phyloP scores from a whole-genome alignment of 2,888 invertebrate genomes.

The Allacma fusca region DNA sequence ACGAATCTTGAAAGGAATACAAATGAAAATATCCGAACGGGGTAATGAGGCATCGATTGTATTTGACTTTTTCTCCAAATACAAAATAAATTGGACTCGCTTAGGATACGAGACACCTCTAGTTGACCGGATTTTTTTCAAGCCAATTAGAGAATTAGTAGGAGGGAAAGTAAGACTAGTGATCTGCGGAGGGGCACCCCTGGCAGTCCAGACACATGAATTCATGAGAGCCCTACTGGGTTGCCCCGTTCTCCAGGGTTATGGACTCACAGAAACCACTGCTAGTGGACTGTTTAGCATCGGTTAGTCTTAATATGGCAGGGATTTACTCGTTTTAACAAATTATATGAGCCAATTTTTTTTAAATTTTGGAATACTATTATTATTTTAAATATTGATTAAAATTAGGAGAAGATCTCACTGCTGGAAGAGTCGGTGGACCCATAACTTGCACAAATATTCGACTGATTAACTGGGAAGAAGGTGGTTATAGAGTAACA shows the following conservation, averaged over 20 bases:
- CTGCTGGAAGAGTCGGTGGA: conserved; percentile 83
- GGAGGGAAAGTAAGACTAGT: conserved; percentile 90
- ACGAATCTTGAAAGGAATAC: conserved; percentile 95
- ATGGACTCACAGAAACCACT: conserved; percentile 96
- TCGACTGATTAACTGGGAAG: conserved; percentile 89
- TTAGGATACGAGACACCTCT: conserved; percentile 84
- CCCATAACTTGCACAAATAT: conserved; percentile 86
- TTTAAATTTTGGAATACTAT: too few relatives aligned
- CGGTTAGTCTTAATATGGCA: conserved; percentile 48
- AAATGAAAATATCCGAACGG: conserved; percentile 88
- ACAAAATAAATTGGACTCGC: conserved; percentile 86
- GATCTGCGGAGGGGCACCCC: conserved; percentile 92
- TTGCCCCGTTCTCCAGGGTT: conserved; percentile 86
- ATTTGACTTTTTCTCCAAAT: conserved; percentile 93
- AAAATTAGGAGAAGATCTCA: conserved; percentile 73
- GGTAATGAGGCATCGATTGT: conserved; percentile 80
- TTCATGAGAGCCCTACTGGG: conserved; percentile 92
- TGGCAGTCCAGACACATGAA: conserved; percentile 93
- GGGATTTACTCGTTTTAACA: too few relatives aligned
- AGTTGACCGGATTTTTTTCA: conserved; percentile 67
- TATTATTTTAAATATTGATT: too few relatives aligned
- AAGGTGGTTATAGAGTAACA: conserved; percentile 86
- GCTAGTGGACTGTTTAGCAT: conserved; percentile 75
- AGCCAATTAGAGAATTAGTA: conserved; percentile 75
- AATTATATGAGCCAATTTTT: too few relatives aligned